Conservation (phyloP, 1,140 invertebrate species). For the Papilio machaon region DNA sequence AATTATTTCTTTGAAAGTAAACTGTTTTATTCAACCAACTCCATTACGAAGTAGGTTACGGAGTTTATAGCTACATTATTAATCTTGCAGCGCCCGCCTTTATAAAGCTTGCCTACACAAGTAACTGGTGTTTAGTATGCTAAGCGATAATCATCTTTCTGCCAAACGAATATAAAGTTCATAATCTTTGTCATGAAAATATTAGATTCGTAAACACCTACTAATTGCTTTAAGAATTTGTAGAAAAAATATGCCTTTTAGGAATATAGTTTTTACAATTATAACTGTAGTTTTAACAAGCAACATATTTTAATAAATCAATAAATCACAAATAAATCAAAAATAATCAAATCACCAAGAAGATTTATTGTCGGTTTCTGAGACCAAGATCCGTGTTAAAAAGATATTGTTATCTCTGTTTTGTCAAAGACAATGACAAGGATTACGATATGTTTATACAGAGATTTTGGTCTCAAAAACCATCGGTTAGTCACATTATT, state of each 20-base stretch:
- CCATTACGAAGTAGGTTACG: conserved; percentile 30
- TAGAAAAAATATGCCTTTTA: not conserved
- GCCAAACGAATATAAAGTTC: not conserved
- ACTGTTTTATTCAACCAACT: conserved; percentile 23
- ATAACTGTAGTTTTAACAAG: not conserved
- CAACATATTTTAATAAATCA: not conserved
- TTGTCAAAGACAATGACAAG: too few species aligned
- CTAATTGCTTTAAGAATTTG: conserved; percentile 21
- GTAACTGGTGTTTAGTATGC: not conserved
- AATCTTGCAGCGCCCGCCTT: conserved; percentile 31
- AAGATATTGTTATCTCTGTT: too few species aligned
- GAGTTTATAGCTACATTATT: conserved; percentile 31
- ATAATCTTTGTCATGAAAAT: not conserved
- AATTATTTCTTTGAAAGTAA: conserved; percentile 18
- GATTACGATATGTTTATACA: too few species aligned
- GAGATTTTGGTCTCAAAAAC: too few species aligned
- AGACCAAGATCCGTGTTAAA: too few species aligned
- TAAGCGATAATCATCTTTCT: not conserved
- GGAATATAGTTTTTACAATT: not conserved
- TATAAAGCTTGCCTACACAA: conserved; percentile 26
- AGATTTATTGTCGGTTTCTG: too few species aligned
- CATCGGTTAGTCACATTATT: too few species aligned
- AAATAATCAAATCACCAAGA: too few species aligned
- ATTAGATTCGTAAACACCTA: not conserved
- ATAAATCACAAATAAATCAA: too few species aligned